Base-by-base conservation (phyloP, 1,140 invertebrate genomes). In the Anastrepha ludens region DNA sequence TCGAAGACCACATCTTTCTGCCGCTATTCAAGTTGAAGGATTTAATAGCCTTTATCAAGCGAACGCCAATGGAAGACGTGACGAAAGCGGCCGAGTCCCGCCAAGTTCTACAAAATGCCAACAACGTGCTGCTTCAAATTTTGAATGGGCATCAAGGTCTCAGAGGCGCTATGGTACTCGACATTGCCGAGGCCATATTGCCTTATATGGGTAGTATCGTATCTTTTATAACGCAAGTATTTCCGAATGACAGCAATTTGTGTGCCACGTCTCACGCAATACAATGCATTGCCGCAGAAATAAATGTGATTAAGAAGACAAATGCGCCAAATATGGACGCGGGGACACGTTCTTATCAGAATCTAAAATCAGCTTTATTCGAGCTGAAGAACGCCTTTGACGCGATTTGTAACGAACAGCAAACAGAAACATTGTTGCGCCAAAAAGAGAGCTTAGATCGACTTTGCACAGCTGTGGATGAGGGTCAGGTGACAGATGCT, bases 1-100 rank as follows among this genome's bases (percentile, higher is more conserved):
- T 90, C 11, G 87, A 90, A 87, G 90, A 91, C 88, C 62, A 67
- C 9, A 70, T 89, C 65, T 88, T 90, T 55, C 65, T 88, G 20
- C 88, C 59, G 20, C 64, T 89, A 11, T 86, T 89, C 85, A 90
- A 89, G 86, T 86, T 88, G 41, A 89, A 88, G 65, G 86, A 88
- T 62, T 67, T 89, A 29, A 17, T 89, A 44, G 47, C 87, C 47
- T 78, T 87, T 65, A 87, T 86, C 74, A 86, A 89, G 88, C 81
- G 59, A 88, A 86, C 13, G 88, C 89, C 65, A 87, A 67, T 58
- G 29, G 65, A 60, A 65, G 8, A 44, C 15, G 3, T 29, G 9
- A 8, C 17, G 47, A 55, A 81, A 17, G 41, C 41, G 7, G 9
- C 3, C 0, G 62, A 85, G 44, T 1, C 29, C 11, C 20, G 5